Evolutionary conservation across 2,888 invertebrate genomes (phyloP), one percentile per base, ranked within the genome.

Genomic region (Aricia artaxerxes): DNA sequence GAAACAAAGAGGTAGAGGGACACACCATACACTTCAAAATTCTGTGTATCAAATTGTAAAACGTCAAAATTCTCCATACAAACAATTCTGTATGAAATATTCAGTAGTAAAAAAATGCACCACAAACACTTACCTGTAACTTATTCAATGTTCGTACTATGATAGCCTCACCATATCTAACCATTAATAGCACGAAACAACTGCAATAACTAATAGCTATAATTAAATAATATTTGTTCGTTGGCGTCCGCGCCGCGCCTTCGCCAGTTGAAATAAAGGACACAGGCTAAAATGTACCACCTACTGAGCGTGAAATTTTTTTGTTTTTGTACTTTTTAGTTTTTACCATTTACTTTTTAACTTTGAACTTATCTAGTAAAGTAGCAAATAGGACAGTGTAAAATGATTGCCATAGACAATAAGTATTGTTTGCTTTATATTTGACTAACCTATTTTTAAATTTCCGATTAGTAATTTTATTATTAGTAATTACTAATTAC

Each of bases 211-310:
- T 69, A 69, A 69, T 69, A 69, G 69, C 35, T 69, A 38, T 69
- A 69, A 38, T 38, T 69, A 16, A 69, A 38, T 69, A 69, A 69
- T 69, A 69, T 69, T 69, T 69, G 69, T 69, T 69, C 69, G 69
- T 69, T 69, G 69, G 69, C 13, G 69, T 69, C 35, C 69, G 69
- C 69, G 69, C 69, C 69, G 69, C 69, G 69, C 69, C 69, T 69
- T 69, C 35, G 69, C 13, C 69, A 35, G 64, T 69, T 69, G 64
- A 69, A 31, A 35, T 35, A 69, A 13, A 35, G 35, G 69, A 69
- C 35, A 69, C 35, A 69, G 35, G 35, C 35, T 69, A 35, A 69
- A 35, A 35, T 69, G 38, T 13, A 35, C 69, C 69, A 38, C 69
- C 35, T 16, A 69, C 16, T 1, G 11, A 69, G 35, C 13, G 38